Evolutionary conservation across 1,140 invertebrate species (phyloP).

Genomic region (Hyles euphorbiae): DNA sequence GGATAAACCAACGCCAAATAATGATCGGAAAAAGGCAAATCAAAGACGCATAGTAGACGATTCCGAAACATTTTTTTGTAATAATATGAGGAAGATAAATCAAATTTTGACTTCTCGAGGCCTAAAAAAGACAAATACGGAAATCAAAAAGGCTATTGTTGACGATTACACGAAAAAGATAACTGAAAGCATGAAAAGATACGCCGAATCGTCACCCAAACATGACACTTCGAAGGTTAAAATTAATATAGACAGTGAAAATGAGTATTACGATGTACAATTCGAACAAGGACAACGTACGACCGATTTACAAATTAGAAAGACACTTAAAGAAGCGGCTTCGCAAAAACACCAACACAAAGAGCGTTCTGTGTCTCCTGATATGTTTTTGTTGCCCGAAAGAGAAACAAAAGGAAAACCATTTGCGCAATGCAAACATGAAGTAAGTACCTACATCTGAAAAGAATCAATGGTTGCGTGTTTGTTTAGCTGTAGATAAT

Average conservation of each 20-base stretch:
- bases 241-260: conserved; percentile 51
- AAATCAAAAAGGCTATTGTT: conserved; percentile 41
- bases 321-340: conserved; percentile 22
- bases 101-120: not conserved
- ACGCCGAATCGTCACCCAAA: conserved; percentile 8
- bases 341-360: conserved; percentile 5
- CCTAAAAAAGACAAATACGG: conserved; percentile 15
- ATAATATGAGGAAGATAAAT: not conserved
- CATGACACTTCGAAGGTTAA: conserved; percentile 39
- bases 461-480: too few relatives aligned
- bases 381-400: not conserved
- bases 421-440: not conserved
- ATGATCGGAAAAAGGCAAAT: not conserved
- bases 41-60: conserved; percentile 6
- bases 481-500: too few relatives aligned
- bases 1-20: not conserved
- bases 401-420: not conserved
- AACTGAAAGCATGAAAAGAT: conserved; percentile 12
- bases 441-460: not conserved
- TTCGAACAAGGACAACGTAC: conserved; percentile 32
- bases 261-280: conserved; percentile 43
- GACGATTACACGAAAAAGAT: conserved; percentile 22
- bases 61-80: not conserved
- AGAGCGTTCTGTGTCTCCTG: not conserved
- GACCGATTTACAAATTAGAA: conserved; percentile 36